Evolutionary conservation across 2,113 vertebrate species (phyloP).

Genomic region (Malurus alboscapulatus): DNA sequence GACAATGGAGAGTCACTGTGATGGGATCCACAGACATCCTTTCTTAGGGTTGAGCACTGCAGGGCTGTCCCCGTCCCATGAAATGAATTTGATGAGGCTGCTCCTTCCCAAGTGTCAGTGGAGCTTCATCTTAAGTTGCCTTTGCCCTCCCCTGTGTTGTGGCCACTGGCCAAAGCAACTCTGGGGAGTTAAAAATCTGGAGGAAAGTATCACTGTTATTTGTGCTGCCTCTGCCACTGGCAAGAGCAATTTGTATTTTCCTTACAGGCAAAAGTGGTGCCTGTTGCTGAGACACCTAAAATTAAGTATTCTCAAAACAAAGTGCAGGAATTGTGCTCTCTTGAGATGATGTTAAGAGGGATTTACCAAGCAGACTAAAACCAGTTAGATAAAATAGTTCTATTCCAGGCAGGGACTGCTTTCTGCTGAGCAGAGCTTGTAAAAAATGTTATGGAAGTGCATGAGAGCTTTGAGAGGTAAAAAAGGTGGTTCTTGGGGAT

Average conservation of each 20-base stretch:
- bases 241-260: background rate
- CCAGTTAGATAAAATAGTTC: background rate
- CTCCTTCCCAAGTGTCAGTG: background rate
- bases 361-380: background rate
- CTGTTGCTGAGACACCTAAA: background rate
- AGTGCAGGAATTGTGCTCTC: background rate
- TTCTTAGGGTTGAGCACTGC: background rate
- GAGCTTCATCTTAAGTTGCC: background rate
- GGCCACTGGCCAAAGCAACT: background rate
- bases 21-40: background rate
- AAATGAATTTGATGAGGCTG: background rate
- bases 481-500: background rate
- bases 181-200: accelerated
- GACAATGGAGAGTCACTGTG: background rate
- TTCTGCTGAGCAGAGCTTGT: background rate
- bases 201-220: background rate
- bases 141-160: too few species aligned
- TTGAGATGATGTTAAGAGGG: background rate
- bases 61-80: background rate
- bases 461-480: background rate
- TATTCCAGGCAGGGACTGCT: background rate
- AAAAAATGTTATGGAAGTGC: background rate
- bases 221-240: background rate
- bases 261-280: background rate
- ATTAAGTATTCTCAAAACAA: background rate